These are phyloP conservation scores for Ondatra zibethicus DNA, from an alignment of 2,113 vertebrate genomes.

Conservation along the genomic window DNA sequence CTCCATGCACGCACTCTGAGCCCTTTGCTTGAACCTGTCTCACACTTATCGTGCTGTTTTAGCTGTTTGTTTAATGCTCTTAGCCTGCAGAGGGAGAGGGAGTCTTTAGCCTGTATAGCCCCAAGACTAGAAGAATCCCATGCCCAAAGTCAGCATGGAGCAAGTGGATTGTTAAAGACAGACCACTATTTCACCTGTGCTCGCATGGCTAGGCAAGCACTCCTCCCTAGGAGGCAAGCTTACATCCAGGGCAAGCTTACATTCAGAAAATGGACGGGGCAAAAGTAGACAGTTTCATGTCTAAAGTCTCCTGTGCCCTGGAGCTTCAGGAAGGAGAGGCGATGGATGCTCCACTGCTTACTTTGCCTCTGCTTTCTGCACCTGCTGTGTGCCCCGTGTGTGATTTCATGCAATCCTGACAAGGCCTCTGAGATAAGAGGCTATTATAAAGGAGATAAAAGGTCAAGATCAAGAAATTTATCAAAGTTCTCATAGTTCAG, in stretches of 20 bases:
- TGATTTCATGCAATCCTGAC: constrained; percentile 7
- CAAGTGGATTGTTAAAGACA: constrained; percentile 33
- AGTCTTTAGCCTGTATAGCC: background rate
- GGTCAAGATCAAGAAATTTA: constrained; percentile 47
- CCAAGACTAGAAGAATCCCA: background rate
- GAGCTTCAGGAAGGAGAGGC: background rate
- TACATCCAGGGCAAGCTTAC: background rate
- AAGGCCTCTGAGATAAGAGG: background rate
- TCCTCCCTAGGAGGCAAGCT: background rate
- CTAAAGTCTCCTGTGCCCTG: background rate
- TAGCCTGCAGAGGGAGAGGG: background rate
- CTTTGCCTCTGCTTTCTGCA: background rate
- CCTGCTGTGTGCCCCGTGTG: background rate
- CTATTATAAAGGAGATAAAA: constrained; percentile 42
- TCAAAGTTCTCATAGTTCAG: background rate
- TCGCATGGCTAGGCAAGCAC: background rate
- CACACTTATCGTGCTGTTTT: background rate
- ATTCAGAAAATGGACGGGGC: background rate
- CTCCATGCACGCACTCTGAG: background rate
- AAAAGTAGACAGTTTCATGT: background rate
- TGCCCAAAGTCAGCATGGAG: background rate
- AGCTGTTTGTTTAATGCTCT: background rate
- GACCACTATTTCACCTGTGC: background rate
- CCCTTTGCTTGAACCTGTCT: background rate
- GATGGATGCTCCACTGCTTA: background rate